Conservation (phyloP, 2,797 vertebrate species). For the Rhynchonycteris naso region DNA sequence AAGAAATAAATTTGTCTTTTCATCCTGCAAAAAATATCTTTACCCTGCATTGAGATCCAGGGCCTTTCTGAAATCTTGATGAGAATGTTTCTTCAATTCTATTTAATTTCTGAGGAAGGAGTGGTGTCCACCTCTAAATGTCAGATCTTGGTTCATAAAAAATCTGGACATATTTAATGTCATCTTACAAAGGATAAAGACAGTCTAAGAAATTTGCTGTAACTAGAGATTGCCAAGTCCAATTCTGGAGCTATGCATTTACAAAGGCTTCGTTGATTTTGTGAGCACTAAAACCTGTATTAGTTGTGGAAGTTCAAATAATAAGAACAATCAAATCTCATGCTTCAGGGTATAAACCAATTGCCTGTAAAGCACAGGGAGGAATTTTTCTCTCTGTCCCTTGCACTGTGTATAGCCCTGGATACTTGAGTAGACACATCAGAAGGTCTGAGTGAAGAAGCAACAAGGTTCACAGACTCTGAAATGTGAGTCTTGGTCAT, state of each 20-base stretch:
- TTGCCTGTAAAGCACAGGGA: background rate
- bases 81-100: background rate
- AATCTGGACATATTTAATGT: background rate
- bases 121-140: background rate
- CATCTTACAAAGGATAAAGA: background rate
- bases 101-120: background rate
- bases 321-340: constrained; percentile 32
- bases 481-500: constrained; percentile 18
- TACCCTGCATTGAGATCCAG: background rate
- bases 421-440: background rate
- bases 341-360: constrained; percentile 30
- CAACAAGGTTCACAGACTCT: background rate
- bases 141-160: background rate
- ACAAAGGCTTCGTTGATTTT: background rate
- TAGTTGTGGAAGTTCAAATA: constrained; percentile 43
- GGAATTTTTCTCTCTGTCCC: background rate
- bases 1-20: background rate
- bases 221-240: background rate
- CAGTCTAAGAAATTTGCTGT: background rate
- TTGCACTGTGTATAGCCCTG: background rate
- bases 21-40: background rate
- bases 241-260: background rate
- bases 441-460: background rate
- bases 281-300: background rate
- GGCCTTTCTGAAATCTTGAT: background rate